Evolutionary conservation across 1,140 invertebrate genomes (phyloP).

Genomic region (Nymphalis io): DNA sequence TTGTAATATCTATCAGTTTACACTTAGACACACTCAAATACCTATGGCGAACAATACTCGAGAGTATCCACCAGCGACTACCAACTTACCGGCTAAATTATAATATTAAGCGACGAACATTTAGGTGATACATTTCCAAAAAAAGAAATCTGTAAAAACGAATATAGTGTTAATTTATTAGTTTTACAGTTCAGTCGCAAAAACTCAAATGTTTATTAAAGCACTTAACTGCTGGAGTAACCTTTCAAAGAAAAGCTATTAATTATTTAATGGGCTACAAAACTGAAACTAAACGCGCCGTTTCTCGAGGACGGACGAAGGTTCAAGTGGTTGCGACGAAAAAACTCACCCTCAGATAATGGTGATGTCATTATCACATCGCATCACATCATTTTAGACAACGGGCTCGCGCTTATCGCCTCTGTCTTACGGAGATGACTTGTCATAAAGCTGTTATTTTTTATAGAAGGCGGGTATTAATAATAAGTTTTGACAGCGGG

Average conservation of each 20-base stretch:
- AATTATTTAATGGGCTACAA: slow-evolving; percentile 57
- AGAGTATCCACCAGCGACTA: no score
- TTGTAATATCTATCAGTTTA: neutral
- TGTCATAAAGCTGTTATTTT: slow-evolving; percentile 18
- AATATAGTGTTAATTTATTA: neutral
- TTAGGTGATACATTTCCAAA: neutral
- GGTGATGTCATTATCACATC: no score
- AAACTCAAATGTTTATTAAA: slow-evolving; percentile 29
- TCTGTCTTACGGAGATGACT: slow-evolving; percentile 18
- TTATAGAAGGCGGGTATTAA: slow-evolving; percentile 15
- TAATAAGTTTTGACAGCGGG: slow-evolving; percentile 35
- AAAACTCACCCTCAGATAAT: slow-evolving; percentile 27
- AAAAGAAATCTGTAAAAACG: neutral
- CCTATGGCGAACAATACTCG: no score
- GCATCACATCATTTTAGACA: slow-evolving; percentile 5
- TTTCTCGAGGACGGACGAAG: slow-evolving; percentile 56
- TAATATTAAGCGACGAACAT: no score
- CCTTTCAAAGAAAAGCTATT: slow-evolving; percentile 57
- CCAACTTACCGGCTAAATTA: no score
- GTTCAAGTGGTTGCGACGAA: slow-evolving; percentile 48
- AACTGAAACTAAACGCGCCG: slow-evolving; percentile 44
- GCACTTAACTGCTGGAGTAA: slow-evolving; percentile 33
- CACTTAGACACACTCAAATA: neutral
- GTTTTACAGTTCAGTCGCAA: slow-evolving; percentile 11
- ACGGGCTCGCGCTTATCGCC: slow-evolving; percentile 38